Evolutionary conservation across 2,888 invertebrate species (phyloP).

Genomic region (Plagodis dolabraria): DNA sequence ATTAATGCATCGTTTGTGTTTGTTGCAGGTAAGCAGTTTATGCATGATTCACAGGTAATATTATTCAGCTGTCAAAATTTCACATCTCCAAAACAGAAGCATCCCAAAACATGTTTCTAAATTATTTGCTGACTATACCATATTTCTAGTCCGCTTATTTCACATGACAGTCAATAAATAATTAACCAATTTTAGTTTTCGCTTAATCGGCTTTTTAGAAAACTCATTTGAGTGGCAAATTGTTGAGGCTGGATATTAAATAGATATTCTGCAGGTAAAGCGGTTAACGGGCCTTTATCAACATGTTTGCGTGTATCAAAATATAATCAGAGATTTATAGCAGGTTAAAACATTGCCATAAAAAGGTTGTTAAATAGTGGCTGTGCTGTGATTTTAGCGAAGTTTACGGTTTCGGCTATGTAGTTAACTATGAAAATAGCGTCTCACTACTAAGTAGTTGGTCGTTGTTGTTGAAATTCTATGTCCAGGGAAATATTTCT

Average conservation of each 20-base stretch:
- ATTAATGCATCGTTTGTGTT: conserved; percentile 16
- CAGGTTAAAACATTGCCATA: no score
- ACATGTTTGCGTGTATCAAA: conserved; percentile 21
- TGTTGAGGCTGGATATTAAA: conserved; percentile 60
- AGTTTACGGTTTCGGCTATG: no score
- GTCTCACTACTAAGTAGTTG: no score
- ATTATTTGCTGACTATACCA: conserved; percentile 18
- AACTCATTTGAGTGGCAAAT: conserved; percentile 82
- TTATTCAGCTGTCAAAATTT: background rate
- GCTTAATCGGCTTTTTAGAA: conserved; percentile 84
- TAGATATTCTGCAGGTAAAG: conserved; percentile 58
- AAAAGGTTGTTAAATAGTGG: no score
- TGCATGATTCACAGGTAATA: background rate
- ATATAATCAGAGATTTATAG: background rate
- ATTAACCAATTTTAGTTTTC: conserved; percentile 80
- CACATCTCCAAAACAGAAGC: background rate
- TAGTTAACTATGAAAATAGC: no score
- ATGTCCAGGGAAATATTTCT: no score
- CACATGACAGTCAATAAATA: conserved; percentile 67
- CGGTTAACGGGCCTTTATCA: conserved; percentile 39
- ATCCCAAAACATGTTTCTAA: conserved; percentile 1
- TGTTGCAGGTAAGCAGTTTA: conserved; percentile 51
- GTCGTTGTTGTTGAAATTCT: no score
- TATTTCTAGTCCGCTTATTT: conserved; percentile 49
- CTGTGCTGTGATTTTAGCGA: no score